Base-by-base conservation (phyloP, 2,113 vertebrate species). In the Setophaga petechia region DNA sequence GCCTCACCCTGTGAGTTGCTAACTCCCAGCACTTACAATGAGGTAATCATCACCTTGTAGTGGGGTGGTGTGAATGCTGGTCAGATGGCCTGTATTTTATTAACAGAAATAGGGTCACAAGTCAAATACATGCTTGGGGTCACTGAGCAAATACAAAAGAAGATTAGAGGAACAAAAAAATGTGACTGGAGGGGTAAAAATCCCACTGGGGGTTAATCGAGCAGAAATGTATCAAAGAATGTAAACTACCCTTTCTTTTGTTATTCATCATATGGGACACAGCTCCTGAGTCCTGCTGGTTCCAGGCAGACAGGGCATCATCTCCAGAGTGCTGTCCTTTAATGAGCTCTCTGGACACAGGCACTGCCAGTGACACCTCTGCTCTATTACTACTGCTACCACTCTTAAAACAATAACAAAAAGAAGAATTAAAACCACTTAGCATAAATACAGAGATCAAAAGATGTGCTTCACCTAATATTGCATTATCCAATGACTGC, bases 71-170 rank as follows among this genome's bases (percentile, higher is more conserved):
- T 95, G 97, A 97, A 94, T 82, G 84, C 95, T 90, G 90, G 93
- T 95, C 95, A 97, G 94, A 96, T 91, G 89, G 94, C 90, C 95
- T 86, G 92, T 97, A 94, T 97, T 98, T 98, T 97, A 97, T 97
- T 96, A 98, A 97, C 97, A 96, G 96, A 97, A 97, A 97, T 94
- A 95, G 96, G 98, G 98, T 98, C 97, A 98, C 97, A 98, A 98
- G 98, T 98, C 98, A 99, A 98, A 98, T 95, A 98, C 97, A 97
- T 85, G 95, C 94, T 92, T 68, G 79, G 98, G 98, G 98, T 98
- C 98, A 98, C 88, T 82, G 97, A 98, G 88, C 97, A 98, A 98
- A 97, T 92, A 97, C 97, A 97, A 97, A 96, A 97, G 97, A 97
- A 95, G 96, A 97, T 98, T 97, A 97, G 92, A 89, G 91, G 97